Base-by-base conservation (phyloP, 2,888 invertebrate genomes). In the Troides helena region DNA sequence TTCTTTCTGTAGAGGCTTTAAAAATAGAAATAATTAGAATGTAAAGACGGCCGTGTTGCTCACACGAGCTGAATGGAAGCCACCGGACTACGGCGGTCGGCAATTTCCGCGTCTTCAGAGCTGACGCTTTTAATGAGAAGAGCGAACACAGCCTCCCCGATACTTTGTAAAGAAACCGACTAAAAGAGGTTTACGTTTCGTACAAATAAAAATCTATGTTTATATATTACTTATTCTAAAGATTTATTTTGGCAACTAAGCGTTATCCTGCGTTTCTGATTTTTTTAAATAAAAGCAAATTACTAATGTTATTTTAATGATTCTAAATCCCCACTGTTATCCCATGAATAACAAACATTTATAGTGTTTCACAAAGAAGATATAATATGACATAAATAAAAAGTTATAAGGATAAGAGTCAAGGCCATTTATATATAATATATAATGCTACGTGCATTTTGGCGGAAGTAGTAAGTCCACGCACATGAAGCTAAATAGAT, bases 81-180 rank as follows among this genome's bases (percentile, higher is more conserved):
- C 71, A 72, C 76, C 70, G 72, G 75, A 72, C 75, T 71, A 75
- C 74, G 76, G 78, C 81, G 82, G 84, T 82, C 75, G 78, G 78
- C 80, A 82, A 85, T 84, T 80, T 86, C 85, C 83, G 77, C 71
- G 72, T 72, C 71, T 77, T 76, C 75, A 77, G 76, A 71, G 56
- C 68, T 75, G 57, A 72, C 75, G 71, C 72, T 77, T 72, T 72
- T 78, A 78, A 80, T 80, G 81, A 80, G 80, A 81, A 79, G 80
- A 79, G 78, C 75, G 76, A 76, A 76, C 73, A 77, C 76, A 78
- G 72, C 76, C 76, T 80, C 77, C 77, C 76, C 76, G 74, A 75
- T 76, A 74, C 71, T 75, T 73, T 72, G 72, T 70, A 63, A 74
- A 69, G 61, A 68, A 65, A 61, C 50, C 71, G 46, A 67, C 73